phyloP scores from a whole-genome alignment of 2,113 vertebrate species.

The Elgaria multicarinata region DNA sequence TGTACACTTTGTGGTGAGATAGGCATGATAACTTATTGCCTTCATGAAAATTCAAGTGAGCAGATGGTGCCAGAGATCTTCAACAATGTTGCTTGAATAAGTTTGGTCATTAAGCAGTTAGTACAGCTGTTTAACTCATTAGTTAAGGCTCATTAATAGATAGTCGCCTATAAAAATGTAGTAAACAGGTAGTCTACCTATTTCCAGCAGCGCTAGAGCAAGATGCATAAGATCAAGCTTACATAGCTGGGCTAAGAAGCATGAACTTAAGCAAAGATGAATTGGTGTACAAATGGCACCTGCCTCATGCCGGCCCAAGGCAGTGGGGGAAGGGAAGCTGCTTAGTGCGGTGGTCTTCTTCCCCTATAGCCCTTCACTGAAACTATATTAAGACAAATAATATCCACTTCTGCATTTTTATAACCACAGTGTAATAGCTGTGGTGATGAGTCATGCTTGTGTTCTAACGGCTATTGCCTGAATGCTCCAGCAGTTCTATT shows the following conservation, averaged over 20 bases:
- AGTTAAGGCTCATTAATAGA: neutral
- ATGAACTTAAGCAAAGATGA: neutral
- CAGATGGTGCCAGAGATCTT: neutral
- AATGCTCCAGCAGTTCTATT: neutral
- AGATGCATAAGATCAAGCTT: neutral
- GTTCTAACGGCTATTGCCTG: neutral
- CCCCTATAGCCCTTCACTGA: neutral
- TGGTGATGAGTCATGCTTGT: constrained; percentile 15
- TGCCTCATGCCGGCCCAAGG: no score
- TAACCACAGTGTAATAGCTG: neutral
- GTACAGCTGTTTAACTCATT: neutral
- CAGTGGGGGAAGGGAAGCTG: neutral
- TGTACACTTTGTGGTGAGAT: neutral
- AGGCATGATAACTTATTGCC: neutral
- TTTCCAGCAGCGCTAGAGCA: neutral
- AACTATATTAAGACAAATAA: neutral
- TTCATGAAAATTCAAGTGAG: neutral
- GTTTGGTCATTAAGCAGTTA: neutral
- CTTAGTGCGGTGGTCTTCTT: neutral
- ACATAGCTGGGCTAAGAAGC: neutral
- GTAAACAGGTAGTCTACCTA: neutral
- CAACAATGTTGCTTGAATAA: neutral
- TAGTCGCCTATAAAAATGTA: neutral
- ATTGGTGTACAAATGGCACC: neutral
- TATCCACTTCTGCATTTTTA: neutral